Percentiles rank a stretch among this genome's conserved stretches.
These are phyloP conservation scores for Linepithema humile DNA, from an alignment of 1,140 invertebrate genomes.

Conservation along the genomic window DNA sequence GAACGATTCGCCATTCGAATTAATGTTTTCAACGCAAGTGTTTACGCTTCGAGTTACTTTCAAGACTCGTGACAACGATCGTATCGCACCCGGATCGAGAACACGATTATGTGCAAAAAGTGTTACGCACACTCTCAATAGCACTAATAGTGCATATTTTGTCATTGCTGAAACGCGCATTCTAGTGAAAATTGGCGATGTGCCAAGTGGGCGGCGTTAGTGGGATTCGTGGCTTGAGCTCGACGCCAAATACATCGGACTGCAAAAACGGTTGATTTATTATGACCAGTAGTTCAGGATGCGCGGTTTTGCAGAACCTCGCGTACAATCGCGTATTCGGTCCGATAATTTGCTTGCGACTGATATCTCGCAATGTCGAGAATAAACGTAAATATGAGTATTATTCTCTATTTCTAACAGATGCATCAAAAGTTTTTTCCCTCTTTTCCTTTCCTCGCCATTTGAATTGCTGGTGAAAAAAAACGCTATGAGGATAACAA, in stretches of 20 bases:
- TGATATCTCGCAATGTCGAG: constrained; percentile 43
- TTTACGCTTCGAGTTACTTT: not conserved
- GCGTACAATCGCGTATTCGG: constrained; percentile 72
- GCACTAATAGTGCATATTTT: constrained; percentile 76
- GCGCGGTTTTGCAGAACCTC: constrained; percentile 75
- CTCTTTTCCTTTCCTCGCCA: not conserved
- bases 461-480: not conserved
- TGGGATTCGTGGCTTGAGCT: constrained; percentile 77
- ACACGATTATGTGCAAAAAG: constrained; percentile 1
- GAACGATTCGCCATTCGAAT: not conserved
- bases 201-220: constrained; percentile 78
- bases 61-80: not conserved
- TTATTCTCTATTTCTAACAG: constrained; percentile 18
- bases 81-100: not conserved
- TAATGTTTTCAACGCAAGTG: constrained; percentile 14
- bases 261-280: constrained; percentile 81
- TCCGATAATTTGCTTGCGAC: constrained; percentile 74
- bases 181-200: constrained; percentile 73
- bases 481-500: not conserved
- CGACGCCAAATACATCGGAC: constrained; percentile 78
- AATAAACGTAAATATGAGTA: constrained; percentile 29
- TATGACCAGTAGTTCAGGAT: constrained; percentile 73
- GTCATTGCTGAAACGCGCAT: constrained; percentile 73
- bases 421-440: not conserved
- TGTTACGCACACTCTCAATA: constrained; percentile 12